Base-by-base conservation (phyloP, 1,140 invertebrate genomes). In the Brachystomella parvula region DNA sequence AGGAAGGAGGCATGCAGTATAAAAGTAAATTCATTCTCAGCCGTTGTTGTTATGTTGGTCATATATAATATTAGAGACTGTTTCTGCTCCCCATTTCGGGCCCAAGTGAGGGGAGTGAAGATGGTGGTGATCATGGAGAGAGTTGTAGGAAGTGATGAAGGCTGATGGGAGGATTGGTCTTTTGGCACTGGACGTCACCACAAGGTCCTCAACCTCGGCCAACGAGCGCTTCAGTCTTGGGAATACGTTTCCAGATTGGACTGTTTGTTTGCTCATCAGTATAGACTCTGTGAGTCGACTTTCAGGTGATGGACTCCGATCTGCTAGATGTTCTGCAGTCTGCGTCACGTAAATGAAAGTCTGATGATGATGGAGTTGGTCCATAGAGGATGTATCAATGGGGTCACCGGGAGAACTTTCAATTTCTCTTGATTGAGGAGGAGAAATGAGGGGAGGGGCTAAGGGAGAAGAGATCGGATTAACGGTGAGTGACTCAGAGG, bases 31-130 rank as follows among this genome's bases (percentile, higher is more conserved):
- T n/a, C n/a, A n/a, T n/a, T 30, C 58, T 65, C 65, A 73, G 65
- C 71, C 71, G 56, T 73, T 73, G 65, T 73, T 73, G 59, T 73
- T 70, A 32, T 73, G 71, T 47, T 73, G 71, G 67, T 73, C 69
- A 61, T 63, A 68, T 35, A 73, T 68, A 32, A 73, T 72, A 30
- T 68, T 72, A 15, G 70, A 49, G 24, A 64, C 56, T 19, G 64
- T 68, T 49, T 67, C 71, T 24, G 65, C 44, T 56, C 59, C 61
- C 65, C 65, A 68, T 56, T 69, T 72, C 0, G 53, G 30, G 29
- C 58, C 47, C 24, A 70, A 28, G 63, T 68, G 68, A 39, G 35
- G 19, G 6, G 35, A 6, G 35, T 39, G 35, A 39, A 9, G 35
- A n/a, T n/a, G n/a, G 21, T 65, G 64, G 30, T 68, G 64, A 44